phyloP scores from a whole-genome alignment of 2,888 invertebrate species.

The Sphecodes monilicornis region DNA sequence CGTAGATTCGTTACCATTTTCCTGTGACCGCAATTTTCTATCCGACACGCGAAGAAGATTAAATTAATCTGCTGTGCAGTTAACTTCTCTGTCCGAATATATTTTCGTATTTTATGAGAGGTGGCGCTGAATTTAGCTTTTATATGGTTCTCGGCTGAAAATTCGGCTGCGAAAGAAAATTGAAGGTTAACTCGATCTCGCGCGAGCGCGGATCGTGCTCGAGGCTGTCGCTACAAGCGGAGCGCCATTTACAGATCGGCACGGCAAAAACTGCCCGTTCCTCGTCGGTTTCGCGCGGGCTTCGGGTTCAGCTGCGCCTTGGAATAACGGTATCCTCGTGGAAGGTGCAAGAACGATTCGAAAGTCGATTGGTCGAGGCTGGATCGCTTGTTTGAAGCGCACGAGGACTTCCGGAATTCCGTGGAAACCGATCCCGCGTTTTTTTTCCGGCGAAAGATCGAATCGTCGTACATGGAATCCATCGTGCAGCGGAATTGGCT shows the following conservation, averaged over 20 bases:
- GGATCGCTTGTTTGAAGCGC: neutral
- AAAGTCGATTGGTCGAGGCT: neutral
- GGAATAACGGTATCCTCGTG: slow-evolving; percentile 40
- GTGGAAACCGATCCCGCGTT: slow-evolving; percentile 40
- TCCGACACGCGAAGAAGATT: neutral
- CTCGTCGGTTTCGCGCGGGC: slow-evolving; percentile 7
- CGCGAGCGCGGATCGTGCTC: neutral
- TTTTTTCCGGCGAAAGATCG: neutral
- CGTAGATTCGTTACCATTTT: neutral
- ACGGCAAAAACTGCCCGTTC: neutral
- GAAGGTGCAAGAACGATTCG: slow-evolving; percentile 51
- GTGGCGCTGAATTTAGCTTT: neutral
- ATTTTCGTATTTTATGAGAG: neutral
- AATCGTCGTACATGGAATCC: neutral
- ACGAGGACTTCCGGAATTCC: slow-evolving; percentile 44
- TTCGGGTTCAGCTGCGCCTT: slow-evolving; percentile 1
- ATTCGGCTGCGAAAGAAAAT: neutral
- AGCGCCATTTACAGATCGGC: slow-evolving; percentile 49
- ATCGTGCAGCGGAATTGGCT: neutral
- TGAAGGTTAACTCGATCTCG: slow-evolving; percentile 2
- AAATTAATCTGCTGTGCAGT: neutral
- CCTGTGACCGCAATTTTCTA: neutral
- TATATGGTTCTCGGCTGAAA: neutral
- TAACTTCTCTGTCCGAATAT: neutral
- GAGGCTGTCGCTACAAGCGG: slow-evolving; percentile 15